Conservation (phyloP, 2,113 vertebrate genomes). For the Anolis carolinensis region DNA sequence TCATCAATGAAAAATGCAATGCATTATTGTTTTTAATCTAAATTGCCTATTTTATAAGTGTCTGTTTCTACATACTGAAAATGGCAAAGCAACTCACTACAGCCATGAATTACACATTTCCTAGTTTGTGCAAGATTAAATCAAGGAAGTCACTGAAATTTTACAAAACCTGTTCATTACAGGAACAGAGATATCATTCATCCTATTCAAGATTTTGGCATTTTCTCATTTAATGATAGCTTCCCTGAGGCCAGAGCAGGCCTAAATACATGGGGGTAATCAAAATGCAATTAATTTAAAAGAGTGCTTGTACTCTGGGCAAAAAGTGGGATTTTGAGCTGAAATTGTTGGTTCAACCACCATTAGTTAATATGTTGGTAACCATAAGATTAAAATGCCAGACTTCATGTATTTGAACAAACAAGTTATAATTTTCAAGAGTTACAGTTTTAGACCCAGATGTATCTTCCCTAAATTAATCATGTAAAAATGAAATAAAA, state of each 20-base stretch:
- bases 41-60: not conserved
- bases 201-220: not conserved
- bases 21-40: not conserved
- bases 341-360: not conserved
- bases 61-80: not conserved
- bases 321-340: not conserved
- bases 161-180: not conserved
- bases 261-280: not conserved
- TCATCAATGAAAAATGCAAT: not conserved
- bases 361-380: not conserved
- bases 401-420: not conserved
- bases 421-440: too few species aligned
- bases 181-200: not conserved
- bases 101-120: not conserved
- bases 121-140: slow-evolving; percentile 8
- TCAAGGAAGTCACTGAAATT: not conserved
- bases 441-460: too few species aligned
- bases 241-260: not conserved
- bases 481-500: too few species aligned
- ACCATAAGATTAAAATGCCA: not conserved
- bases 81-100: not conserved
- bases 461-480: too few species aligned
- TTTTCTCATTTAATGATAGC: not conserved
- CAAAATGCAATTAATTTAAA: not conserved
- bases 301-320: not conserved